Conservation (phyloP, 2,797 vertebrate species). For the Crax fasciolata region DNA sequence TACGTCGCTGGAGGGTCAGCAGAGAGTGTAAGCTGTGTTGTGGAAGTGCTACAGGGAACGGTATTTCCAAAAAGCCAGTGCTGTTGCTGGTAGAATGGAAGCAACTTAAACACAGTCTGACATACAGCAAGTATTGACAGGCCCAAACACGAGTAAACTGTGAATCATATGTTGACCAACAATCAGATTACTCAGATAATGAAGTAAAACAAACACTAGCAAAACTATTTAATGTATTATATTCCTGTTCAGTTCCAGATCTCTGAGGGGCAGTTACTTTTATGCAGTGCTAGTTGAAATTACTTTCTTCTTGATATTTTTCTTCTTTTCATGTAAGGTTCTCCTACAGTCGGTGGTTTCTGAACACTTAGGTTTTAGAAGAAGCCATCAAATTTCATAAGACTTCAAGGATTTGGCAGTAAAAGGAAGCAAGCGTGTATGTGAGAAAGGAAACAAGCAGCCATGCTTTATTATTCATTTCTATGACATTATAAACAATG, state of each 20-base stretch:
- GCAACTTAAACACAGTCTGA: not conserved
- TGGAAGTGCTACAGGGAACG: not conserved
- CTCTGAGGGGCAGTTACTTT: not conserved
- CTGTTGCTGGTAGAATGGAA: not conserved
- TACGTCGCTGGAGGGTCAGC: not conserved
- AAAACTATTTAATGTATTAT: accelerated
- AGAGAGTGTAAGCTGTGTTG: not conserved
- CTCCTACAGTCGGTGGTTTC: accelerated
- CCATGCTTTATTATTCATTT: not conserved
- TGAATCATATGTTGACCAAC: not conserved
- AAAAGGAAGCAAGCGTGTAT: not conserved
- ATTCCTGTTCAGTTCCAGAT: not conserved
- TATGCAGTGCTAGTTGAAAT: not conserved
- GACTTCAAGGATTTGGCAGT: not conserved
- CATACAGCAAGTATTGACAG: not conserved
- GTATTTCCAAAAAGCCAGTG: not conserved
- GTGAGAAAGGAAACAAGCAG: conserved; percentile 1
- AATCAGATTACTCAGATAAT: not conserved
- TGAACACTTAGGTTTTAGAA: not conserved
- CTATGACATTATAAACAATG: no score
- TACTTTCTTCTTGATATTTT: accelerated
- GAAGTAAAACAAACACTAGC: not conserved
- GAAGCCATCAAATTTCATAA: not conserved
- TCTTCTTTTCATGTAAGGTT: not conserved
- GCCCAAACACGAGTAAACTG: not conserved